phyloP scores from a whole-genome alignment of 2,113 vertebrate genomes.

The Lasiurus borealis region DNA sequence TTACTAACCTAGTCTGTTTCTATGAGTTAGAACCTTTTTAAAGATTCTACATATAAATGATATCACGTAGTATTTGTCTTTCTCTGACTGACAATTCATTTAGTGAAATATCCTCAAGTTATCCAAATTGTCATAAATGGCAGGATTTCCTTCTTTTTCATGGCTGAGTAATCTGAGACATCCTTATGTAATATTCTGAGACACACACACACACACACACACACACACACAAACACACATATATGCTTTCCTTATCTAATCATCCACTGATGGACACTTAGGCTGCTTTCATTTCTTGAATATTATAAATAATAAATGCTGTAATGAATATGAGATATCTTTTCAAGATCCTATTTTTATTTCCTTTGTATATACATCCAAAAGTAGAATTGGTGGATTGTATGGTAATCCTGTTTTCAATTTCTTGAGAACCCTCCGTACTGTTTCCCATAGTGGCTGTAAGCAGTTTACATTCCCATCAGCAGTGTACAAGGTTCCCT shows the following conservation, averaged over 20 bases:
- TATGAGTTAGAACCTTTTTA: background rate
- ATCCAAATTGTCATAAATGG: background rate
- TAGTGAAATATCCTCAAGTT: background rate
- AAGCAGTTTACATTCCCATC: background rate
- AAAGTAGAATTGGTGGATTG: background rate
- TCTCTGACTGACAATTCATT: background rate
- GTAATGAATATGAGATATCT: background rate
- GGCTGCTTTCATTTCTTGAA: background rate
- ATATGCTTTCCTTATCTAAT: background rate
- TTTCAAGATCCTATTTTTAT: background rate
- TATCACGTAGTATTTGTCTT: background rate
- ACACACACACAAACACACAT: too few species aligned
- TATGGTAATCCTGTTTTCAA: background rate
- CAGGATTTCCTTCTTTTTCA: background rate
- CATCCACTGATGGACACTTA: background rate
- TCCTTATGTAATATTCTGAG: too few species aligned
- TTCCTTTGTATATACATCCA: background rate
- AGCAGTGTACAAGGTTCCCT: background rate
- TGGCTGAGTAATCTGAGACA: background rate
- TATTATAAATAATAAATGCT: background rate
- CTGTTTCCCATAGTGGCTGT: background rate
- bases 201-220: too few species aligned
- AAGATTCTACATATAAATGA: background rate
- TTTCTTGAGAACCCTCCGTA: background rate
- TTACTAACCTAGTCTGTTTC: background rate